A percentile compares a stretch with the other conserved stretches of the same genome.
phyloP scores from a whole-genome alignment of 2,888 invertebrate genomes.

The Diadegma fenestrale region DNA sequence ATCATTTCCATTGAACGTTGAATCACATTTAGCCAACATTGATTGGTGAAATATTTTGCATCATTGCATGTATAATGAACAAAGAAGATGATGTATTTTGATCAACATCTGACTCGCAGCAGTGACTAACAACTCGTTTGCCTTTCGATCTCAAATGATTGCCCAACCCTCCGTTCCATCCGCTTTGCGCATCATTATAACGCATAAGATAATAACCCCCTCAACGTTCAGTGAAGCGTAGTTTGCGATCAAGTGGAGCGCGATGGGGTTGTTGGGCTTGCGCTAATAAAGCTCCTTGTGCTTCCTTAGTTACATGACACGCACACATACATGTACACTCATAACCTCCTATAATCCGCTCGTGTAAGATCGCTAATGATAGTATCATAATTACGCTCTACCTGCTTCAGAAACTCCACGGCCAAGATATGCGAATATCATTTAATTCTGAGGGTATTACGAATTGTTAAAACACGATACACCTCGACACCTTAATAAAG shows the following conservation, averaged over 20 bases:
- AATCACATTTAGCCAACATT: not conserved
- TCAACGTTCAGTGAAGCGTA: slow-evolving; percentile 83
- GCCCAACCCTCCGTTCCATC: slow-evolving; percentile 61
- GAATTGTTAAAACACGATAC: slow-evolving; percentile 37
- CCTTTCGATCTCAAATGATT: slow-evolving; percentile 73
- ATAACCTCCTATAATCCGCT: slow-evolving; percentile 56
- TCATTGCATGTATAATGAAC: not conserved
- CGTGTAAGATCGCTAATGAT: slow-evolving; percentile 77
- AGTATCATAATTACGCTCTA: slow-evolving; percentile 82
- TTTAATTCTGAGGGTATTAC: slow-evolving; percentile 44
- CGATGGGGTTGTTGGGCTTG: slow-evolving; percentile 81
- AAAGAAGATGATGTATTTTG: slow-evolving; percentile 54
- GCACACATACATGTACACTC: slow-evolving; percentile 33
- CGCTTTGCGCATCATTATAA: slow-evolving; percentile 79
- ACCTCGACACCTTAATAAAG: not conserved
- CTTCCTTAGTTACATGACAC: slow-evolving; percentile 82
- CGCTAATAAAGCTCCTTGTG: slow-evolving; percentile 83
- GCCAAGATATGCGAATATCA: slow-evolving; percentile 61
- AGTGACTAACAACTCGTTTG: slow-evolving; percentile 69
- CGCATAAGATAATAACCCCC: slow-evolving; percentile 83
- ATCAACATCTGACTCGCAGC: slow-evolving; percentile 49
- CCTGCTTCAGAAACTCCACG: slow-evolving; percentile 78
- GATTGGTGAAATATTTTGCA: not conserved
- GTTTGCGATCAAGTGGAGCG: slow-evolving; percentile 82
- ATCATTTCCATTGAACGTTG: not conserved